Conservation (phyloP, 2,888 invertebrate genomes). For the Thymelicus sylvestris region DNA sequence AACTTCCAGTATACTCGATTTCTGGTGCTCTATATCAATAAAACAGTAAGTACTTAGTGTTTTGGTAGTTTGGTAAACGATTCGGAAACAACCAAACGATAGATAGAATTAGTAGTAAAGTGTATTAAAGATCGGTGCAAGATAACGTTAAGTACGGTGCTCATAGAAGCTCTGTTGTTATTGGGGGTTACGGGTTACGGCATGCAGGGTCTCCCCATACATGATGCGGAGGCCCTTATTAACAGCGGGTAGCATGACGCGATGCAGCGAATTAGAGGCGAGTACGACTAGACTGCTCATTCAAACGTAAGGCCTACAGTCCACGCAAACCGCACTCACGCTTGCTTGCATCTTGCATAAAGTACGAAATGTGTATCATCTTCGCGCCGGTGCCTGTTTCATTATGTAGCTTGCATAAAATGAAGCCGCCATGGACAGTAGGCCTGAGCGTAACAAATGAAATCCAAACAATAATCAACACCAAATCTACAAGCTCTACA, state of each 20-base stretch:
- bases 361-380: too few species aligned
- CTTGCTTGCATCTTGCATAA: not conserved
- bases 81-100: too few species aligned
- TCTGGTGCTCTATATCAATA: too few species aligned
- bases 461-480: not conserved
- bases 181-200: slow-evolving; percentile 25
- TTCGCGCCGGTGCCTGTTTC: too few species aligned
- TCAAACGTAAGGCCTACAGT: too few species aligned
- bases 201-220: slow-evolving; percentile 16
- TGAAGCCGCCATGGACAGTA: too few species aligned
- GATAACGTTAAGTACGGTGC: slow-evolving; percentile 19
- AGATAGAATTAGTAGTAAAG: not conserved
- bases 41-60: too few species aligned
- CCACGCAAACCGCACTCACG: slow-evolving; percentile 11
- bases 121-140: not conserved
- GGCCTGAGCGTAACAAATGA: too few species aligned
- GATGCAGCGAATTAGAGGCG: slow-evolving; percentile 24
- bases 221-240: too few species aligned
- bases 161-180: slow-evolving; percentile 23
- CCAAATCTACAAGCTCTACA: slow-evolving; percentile 8
- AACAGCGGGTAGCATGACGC: not conserved
- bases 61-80: too few species aligned
- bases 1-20: too few species aligned
- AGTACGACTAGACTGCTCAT: slow-evolving; percentile 25
- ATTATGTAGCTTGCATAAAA: too few species aligned